A percentile compares a stretch with the other conserved stretches of the same genome.
Evolutionary conservation across 2,888 invertebrate species (phyloP).

Genomic region (Barypeithes pellucidus): DNA sequence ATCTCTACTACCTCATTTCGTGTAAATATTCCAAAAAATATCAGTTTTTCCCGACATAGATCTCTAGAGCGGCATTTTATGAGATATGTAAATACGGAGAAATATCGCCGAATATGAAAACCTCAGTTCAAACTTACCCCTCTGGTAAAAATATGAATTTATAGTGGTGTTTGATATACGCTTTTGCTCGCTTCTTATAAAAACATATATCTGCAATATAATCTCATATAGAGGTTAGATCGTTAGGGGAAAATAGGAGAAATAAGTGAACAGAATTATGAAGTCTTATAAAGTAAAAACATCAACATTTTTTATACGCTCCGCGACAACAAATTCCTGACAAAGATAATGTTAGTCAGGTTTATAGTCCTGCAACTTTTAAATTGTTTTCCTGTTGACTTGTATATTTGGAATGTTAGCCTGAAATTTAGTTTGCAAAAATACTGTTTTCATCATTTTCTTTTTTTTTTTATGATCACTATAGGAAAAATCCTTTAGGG

Average conservation of each 20-base stretch:
- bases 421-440: too few species aligned
- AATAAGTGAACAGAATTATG: background rate
- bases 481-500: too few species aligned
- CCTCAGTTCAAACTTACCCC: conserved; percentile 67
- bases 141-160: conserved; percentile 63
- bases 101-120: conserved; percentile 67
- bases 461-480: too few species aligned
- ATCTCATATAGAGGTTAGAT: conserved; percentile 42
- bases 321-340: too few species aligned
- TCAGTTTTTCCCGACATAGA: conserved; percentile 62
- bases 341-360: too few species aligned
- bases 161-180: conserved; percentile 64
- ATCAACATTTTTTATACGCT: too few species aligned
- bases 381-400: too few species aligned
- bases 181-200: conserved; percentile 49
- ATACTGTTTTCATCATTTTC: too few species aligned
- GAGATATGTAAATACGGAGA: conserved; percentile 69
- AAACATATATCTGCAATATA: conserved; percentile 44
- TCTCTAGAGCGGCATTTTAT: conserved; percentile 64
- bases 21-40: conserved; percentile 63
- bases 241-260: background rate
- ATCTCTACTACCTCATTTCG: conserved; percentile 39
- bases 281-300: too few species aligned
- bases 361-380: too few species aligned
- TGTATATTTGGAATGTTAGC: too few species aligned